Percentiles rank a stretch among this genome's conserved stretches.
phyloP scores from a whole-genome alignment of 2,113 vertebrate genomes.

The Caracal caracal region DNA sequence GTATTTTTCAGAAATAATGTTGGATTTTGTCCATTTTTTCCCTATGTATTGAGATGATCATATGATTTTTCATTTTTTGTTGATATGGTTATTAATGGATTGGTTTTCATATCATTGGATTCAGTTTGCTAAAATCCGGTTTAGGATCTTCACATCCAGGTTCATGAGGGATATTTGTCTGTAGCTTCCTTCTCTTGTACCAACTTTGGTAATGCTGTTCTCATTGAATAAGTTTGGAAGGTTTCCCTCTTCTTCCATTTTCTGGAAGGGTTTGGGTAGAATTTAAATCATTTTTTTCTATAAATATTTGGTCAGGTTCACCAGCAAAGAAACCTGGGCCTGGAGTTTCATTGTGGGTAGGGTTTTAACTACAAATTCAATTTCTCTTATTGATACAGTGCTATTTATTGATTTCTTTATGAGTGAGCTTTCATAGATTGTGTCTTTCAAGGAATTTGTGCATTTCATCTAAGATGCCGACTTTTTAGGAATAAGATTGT shows the following conservation, averaged over 20 bases:
- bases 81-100: background rate
- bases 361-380: constrained; percentile 30
- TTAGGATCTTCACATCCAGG: constrained; percentile 1
- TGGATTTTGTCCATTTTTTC: background rate
- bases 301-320: background rate
- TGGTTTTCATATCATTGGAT: background rate
- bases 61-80: background rate
- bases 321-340: background rate
- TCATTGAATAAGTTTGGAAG: constrained; percentile 8
- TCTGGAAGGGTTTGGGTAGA: background rate
- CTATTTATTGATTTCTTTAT: background rate
- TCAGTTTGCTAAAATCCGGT: background rate
- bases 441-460: background rate
- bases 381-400: background rate
- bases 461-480: background rate
- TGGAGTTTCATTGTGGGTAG: background rate
- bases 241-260: background rate
- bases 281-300: background rate
- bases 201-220: background rate
- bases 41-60: background rate
- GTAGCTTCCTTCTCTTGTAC: background rate
- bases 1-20: background rate
- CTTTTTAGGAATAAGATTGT: background rate
- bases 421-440: background rate
- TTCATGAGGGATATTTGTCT: background rate